Evolutionary conservation across 1,140 invertebrate genomes (phyloP).

Genomic region (Charaxes varanes): DNA sequence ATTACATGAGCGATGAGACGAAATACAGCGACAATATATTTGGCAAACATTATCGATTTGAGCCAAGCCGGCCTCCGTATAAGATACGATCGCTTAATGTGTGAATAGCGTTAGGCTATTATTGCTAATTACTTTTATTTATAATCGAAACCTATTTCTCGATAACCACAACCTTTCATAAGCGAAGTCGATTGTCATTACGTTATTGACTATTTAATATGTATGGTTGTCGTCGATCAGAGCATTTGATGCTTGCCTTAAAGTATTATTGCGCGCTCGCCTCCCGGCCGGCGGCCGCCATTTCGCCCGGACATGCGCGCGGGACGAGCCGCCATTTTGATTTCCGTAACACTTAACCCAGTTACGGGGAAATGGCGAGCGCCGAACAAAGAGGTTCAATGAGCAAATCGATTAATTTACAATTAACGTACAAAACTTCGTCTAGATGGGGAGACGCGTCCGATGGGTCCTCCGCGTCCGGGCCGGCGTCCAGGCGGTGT

Average conservation of each 20-base stretch:
- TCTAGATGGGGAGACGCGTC: constrained; percentile 52
- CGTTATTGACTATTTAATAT: constrained; percentile 70
- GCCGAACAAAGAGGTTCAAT: constrained; percentile 49
- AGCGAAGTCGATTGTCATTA: constrained; percentile 69
- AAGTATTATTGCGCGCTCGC: constrained; percentile 53
- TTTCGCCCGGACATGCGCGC: constrained; percentile 45
- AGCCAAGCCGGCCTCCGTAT: constrained; percentile 30
- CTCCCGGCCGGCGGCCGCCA: constrained; percentile 40
- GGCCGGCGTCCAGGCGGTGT: constrained; percentile 25
- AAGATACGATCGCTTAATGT: constrained; percentile 62
- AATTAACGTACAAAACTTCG: constrained; percentile 52
- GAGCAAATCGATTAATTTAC: constrained; percentile 49
- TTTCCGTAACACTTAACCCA: constrained; percentile 67
- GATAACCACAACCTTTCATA: constrained; percentile 73
- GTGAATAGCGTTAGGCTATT: constrained; percentile 68
- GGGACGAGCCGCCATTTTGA: constrained; percentile 45
- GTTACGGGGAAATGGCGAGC: constrained; percentile 37
- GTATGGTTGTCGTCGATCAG: constrained; percentile 47
- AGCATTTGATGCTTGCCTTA: constrained; percentile 59
- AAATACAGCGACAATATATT: constrained; percentile 33
- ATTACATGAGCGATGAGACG: constrained; percentile 27
- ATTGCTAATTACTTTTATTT: constrained; percentile 69
- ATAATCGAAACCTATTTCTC: constrained; percentile 70
- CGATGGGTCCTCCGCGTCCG: constrained; percentile 31
- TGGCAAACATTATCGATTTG: constrained; percentile 41